Evolutionary conservation across 2,797 vertebrate genomes (phyloP).

Genomic region (Phataginus tetradactyla): DNA sequence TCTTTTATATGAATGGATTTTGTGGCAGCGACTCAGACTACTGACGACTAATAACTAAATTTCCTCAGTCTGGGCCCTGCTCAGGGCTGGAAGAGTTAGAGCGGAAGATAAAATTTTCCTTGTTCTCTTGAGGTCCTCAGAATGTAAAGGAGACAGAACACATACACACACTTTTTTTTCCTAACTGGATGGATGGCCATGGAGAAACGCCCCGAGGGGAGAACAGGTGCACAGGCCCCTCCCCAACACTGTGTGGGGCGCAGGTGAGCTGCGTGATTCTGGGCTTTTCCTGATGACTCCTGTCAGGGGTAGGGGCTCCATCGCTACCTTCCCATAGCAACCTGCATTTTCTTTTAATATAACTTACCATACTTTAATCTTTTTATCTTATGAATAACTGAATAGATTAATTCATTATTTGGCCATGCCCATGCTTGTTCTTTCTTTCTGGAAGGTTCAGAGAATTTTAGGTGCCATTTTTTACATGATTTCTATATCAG

Average conservation of each 20-base stretch:
- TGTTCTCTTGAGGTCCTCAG: not conserved
- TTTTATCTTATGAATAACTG: not conserved
- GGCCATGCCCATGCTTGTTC: not conserved
- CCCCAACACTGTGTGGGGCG: rapidly evolving
- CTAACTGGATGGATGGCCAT: no score
- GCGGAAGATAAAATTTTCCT: not conserved
- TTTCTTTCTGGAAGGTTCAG: not conserved
- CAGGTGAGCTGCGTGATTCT: not conserved
- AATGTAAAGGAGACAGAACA: not conserved
- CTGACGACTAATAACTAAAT: not conserved
- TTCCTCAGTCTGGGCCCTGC: not conserved
- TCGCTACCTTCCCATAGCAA: not conserved
- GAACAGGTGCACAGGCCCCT: not conserved
- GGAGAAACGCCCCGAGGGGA: not conserved
- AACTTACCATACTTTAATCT: not conserved
- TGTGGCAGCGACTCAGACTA: not conserved
- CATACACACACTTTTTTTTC: not conserved
- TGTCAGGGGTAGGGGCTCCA: not conserved
- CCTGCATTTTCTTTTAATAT: not conserved
- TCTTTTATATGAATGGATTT: not conserved
- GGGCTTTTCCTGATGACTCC: no score
- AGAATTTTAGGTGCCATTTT: not conserved
- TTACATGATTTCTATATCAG: not conserved
- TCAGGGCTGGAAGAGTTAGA: not conserved
- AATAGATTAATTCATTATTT: not conserved